Evolutionary conservation across 2,113 vertebrate genomes (phyloP).

Genomic region (Chaetodon auriga): DNA sequence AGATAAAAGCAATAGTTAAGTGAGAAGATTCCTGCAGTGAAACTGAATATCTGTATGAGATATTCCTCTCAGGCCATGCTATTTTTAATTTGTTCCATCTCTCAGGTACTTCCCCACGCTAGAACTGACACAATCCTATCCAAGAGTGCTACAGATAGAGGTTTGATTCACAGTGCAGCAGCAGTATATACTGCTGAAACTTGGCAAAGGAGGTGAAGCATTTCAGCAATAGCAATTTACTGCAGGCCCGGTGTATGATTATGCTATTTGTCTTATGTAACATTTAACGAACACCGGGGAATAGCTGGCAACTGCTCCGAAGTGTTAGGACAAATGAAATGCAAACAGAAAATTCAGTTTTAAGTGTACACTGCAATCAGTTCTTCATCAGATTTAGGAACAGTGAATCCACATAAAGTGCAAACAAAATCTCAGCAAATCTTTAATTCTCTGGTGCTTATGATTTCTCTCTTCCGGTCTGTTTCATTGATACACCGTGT

Average conservation of each 20-base stretch:
- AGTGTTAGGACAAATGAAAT: background rate
- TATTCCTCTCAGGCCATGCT: background rate
- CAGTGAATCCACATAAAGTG: background rate
- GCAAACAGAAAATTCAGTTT: background rate
- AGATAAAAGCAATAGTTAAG: background rate
- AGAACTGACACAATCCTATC: background rate
- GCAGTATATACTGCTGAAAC: background rate
- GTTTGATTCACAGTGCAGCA: slow-evolving; percentile 1
- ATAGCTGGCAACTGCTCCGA: background rate
- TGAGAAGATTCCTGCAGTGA: background rate
- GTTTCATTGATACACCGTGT: background rate
- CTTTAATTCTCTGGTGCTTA: background rate
- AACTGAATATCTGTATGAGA: background rate
- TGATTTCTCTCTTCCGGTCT: background rate
- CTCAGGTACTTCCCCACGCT: background rate
- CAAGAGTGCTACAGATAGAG: background rate
- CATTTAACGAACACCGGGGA: background rate
- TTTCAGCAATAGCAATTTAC: background rate
- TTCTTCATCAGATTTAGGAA: background rate
- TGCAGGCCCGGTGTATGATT: background rate
- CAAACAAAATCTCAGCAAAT: background rate
- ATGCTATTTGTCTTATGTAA: background rate
- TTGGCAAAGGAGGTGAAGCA: background rate
- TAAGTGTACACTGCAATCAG: background rate
- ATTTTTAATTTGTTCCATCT: slow-evolving; percentile 13